These are phyloP conservation scores for Plecotus auritus DNA, from an alignment of 2,113 vertebrate genomes.

Conservation along the genomic window DNA sequence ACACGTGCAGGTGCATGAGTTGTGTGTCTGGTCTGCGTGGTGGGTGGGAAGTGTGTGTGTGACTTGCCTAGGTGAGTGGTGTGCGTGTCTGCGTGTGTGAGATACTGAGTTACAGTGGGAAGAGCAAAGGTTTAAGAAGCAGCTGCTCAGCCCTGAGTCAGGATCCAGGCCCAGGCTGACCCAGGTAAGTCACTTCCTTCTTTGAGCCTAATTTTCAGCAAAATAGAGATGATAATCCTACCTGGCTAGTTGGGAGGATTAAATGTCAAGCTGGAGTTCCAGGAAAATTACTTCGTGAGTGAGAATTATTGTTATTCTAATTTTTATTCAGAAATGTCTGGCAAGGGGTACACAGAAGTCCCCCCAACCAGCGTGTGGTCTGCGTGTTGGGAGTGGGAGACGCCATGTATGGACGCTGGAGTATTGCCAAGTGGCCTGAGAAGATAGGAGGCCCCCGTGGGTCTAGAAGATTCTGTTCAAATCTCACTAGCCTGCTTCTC, in stretches of 20 bases:
- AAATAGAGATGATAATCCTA: background rate
- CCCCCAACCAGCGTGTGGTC: background rate
- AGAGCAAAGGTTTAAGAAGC: background rate
- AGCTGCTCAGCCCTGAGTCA: background rate
- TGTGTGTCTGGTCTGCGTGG: background rate
- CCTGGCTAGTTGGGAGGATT: background rate
- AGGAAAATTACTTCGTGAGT: background rate
- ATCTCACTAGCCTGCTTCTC: background rate
- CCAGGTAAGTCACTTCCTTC: background rate
- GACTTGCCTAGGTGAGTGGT: background rate
- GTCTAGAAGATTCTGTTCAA: background rate
- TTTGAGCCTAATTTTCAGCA: background rate
- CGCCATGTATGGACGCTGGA: fast-evolving
- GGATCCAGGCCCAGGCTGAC: background rate
- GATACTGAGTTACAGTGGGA: background rate
- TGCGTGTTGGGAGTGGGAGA: background rate
- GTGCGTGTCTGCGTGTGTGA: background rate
- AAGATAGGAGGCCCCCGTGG: background rate
- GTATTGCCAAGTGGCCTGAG: background rate
- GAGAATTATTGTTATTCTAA: background rate
- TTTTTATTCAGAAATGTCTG: background rate
- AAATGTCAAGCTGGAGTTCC: background rate
- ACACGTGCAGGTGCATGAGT: background rate
- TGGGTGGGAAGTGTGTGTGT: background rate
- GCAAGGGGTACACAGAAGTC: background rate